A percentile compares a stretch with the other conserved stretches of the same genome.
Evolutionary conservation across 2,888 invertebrate species (phyloP).

Genomic region (Apoda limacodes): DNA sequence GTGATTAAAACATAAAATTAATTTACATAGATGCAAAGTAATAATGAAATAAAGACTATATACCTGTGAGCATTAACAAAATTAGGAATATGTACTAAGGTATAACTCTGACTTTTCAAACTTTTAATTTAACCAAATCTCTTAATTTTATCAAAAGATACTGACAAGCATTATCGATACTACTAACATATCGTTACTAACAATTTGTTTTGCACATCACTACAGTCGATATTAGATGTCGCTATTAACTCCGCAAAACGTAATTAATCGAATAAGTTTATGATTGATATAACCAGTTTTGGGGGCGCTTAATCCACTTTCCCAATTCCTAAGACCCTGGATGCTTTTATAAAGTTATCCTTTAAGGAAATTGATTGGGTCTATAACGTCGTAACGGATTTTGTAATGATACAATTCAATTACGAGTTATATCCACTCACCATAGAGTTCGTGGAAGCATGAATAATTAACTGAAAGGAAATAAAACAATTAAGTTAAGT

Average conservation of each 20-base stretch:
- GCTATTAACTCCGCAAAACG: constrained; percentile 71
- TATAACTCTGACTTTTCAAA: too few species aligned
- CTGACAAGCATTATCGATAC: too few species aligned
- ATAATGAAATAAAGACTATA: too few species aligned
- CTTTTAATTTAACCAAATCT: too few species aligned
- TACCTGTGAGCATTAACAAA: too few species aligned
- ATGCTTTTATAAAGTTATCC: constrained; percentile 64
- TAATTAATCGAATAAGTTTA: constrained; percentile 71
- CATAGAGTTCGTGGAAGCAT: constrained; percentile 31
- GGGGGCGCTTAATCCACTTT: constrained; percentile 68
- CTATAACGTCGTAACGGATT: constrained; percentile 49
- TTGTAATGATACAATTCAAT: constrained; percentile 48
- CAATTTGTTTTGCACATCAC: constrained; percentile 35
- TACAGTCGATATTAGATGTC: constrained; percentile 62
- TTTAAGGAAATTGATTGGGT: constrained; percentile 60
- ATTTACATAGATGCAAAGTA: too few species aligned
- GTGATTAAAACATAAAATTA: too few species aligned
- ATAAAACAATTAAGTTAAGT: constrained; percentile 10
- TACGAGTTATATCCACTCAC: constrained; percentile 28
- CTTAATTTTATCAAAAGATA: too few species aligned
- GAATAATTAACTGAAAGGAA: constrained; percentile 34
- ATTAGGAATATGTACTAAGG: too few species aligned
- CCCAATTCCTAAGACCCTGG: constrained; percentile 50
- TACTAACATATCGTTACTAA: too few species aligned
- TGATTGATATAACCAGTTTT: constrained; percentile 71